Evolutionary conservation across 2,113 vertebrate species (phyloP), one percentile per base, ranked within the genome.

Genomic region (Pantherophis guttatus): DNA sequence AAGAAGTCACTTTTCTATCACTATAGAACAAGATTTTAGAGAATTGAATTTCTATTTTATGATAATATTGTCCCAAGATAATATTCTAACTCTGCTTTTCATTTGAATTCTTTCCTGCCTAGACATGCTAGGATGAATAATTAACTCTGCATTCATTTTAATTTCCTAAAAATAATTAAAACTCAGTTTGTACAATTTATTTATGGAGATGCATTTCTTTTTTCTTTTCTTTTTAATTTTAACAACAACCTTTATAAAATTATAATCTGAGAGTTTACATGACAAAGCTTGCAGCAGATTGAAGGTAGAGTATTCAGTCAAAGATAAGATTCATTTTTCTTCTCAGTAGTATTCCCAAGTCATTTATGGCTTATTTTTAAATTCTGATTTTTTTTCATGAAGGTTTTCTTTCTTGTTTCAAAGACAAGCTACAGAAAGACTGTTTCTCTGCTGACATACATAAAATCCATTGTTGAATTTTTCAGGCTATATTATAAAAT

Each of bases 121-220:
- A 90, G 92, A 50, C 87, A 59, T 58, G 54, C 92, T 90, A 58
- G 54, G 26, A 93, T 93, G 88, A 85, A 93, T 90, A 86, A 93
- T 93, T 59, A 93, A 89, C 89, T 50, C 24, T 85, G 70, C 75
- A 39, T 93, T 90, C 54, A 15, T 58, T 93, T 59, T 89, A 57
- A 90, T 93, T 90, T 90, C 87, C 92, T 86, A 85, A 93, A 93
- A 88, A 89, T 89, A 89, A 93, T 90, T 90, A 90, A 93, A 90
- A 33, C 44, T 59, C 26, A 93, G 92, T 44, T 85, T 44, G 50
- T 58, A 88, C 53, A 85, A 85, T 48, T 58, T 29, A 24, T 90
- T 81, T 52, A 93, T 58, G 39, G 65, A 85, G 65, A 89, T 93
- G 65, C 88, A 93, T 21, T 59, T 50, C 5, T 89, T 48, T 85